Base-by-base conservation (phyloP, 2,888 invertebrate species). In the Eucriotettix oculatus region DNA sequence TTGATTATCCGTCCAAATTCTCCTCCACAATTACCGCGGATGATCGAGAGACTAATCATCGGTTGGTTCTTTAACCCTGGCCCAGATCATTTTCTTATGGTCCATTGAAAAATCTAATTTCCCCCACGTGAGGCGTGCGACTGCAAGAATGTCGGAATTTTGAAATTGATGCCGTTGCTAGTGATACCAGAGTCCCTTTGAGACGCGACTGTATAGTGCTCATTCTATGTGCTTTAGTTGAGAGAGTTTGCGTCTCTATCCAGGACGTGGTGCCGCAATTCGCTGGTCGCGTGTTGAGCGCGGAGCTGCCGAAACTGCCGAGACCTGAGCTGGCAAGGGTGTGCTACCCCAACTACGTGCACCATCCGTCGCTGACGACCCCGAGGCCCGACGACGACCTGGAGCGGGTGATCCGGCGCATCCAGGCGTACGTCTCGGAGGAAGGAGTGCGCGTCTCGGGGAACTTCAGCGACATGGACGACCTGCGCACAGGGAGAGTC, bases 351-450 rank as follows among this genome's bases (percentile, higher is more conserved):
- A 1, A 12, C 16, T 17, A 9, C 16, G 54, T 17, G 54, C 9
- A 12, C 1, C 54, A 16, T 17, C 54, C 54, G 54, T 16, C 16
- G 54, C 54, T 17, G 1, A 7, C n/a, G 48, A n/a, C 54, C 54
- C 9, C 16, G 54, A n/a, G 1, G 16, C 54, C 54, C 54, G 16
- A 17, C 10, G 77, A 83, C 64, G 74, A 76, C 11, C 75, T 83
- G 44, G 64, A 79, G 52, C 78, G 79, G 52, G 71, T 83, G 2
- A 79, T 86, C 72, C 74, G 79, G 66, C 73, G 84, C 55, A 79
- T 89, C 55, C 87, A 88, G 69, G 78, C 82, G 66, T 83, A 81
- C 66, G 79, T 88, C 10, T 69, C 79, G 79, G 83, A 70, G 78
- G 83, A 66, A 75, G 83, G 56, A 29, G 73, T 89, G 58, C 76